phyloP scores from a whole-genome alignment of 2,113 vertebrate species.

The Cnemophilus loriae region DNA sequence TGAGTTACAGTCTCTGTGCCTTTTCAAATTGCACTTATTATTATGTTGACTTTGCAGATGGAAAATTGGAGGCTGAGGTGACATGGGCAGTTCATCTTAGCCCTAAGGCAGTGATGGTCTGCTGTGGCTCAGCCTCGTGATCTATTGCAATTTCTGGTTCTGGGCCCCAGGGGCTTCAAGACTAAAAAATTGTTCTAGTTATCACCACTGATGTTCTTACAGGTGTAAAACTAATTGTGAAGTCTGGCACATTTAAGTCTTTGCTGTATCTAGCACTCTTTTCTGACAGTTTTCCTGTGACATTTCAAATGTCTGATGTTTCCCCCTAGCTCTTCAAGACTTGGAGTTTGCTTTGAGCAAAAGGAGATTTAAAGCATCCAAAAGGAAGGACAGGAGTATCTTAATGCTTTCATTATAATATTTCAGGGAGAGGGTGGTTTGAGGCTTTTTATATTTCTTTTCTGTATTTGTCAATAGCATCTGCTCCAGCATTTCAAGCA shows the following conservation, averaged over 20 bases:
- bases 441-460: background rate
- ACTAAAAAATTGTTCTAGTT: background rate
- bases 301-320: background rate
- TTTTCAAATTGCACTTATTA: background rate
- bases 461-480: slow-evolving; percentile 24
- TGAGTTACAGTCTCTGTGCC: background rate
- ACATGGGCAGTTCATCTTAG: background rate
- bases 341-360: background rate
- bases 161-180: background rate
- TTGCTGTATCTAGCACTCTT: background rate
- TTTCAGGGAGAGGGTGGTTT: background rate
- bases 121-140: background rate
- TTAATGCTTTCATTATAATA: background rate
- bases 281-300: background rate
- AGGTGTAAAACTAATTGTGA: slow-evolving; percentile 22
- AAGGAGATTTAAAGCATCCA: background rate
- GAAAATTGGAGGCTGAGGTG: background rate
- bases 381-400: background rate
- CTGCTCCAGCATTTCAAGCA: slow-evolving; percentile 5
- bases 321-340: background rate
- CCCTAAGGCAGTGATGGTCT: background rate
- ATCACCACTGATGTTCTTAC: background rate
- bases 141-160: background rate
- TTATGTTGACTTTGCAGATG: background rate
- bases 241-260: background rate